Base-by-base conservation (phyloP, 2,113 vertebrate species). In the Anoplopoma fimbria region DNA sequence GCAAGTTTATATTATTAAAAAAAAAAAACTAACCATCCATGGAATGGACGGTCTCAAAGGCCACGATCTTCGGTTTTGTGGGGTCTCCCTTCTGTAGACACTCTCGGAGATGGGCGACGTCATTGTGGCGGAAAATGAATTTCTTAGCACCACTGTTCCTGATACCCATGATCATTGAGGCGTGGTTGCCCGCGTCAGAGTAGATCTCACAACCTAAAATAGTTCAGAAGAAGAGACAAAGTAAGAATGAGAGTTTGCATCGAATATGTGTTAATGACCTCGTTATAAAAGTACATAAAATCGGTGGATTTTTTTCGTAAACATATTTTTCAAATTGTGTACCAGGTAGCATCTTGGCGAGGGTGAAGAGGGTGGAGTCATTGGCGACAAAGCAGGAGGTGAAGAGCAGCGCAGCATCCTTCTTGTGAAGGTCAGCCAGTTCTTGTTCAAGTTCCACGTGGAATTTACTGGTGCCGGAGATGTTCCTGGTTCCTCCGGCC, bases 301-400 rank as follows among this genome's bases (percentile, higher is more conserved):
- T n/a, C 9, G 17, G n/a, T 40, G 4, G 40, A 25, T 65, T 61
- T 9, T 61, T 9, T 27, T 25, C 23, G 6, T 10, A 31, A 58
- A 70, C 3, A 2, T 6, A 9, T 49, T 49, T 19, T 3, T 4
- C 5, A 4, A 2, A 51, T 45, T 55, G 9, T 23, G n/a, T 87
- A 99, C 98, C 97, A 27, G 98, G 97, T 55, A 99, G 87, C 97
- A 99, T 98, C 91, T 96, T 98, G 62, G 97, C 97, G 75, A 99
- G 92, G 10, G 97, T 99, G 92, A 99, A 99, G 72, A 99, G 97
- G n/a, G 98, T 98, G 0, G 98, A 99, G 91, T 99, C 98, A 21
- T 99, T 99, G 45, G 98, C 98, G 33, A 99, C 98, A 63, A 99
- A 99, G 87, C 98, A 99, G 0, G 98, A 99, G 0, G 97, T 98